phyloP scores from a whole-genome alignment of 2,888 invertebrate species.

The Drosophila meridionalis region DNA sequence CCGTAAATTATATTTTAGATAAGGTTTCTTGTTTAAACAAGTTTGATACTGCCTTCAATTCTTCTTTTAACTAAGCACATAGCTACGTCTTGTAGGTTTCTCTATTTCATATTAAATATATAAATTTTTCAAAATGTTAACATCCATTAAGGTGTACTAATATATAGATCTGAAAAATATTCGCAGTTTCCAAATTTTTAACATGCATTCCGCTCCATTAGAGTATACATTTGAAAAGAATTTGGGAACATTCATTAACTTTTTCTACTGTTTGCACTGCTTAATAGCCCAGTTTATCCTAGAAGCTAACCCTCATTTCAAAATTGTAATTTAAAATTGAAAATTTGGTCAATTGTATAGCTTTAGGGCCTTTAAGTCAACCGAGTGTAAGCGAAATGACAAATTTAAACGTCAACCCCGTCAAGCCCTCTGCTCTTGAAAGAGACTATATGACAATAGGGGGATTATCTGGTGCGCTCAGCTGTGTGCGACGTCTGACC shows the following conservation, averaged over 20 bases:
- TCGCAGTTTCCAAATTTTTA: no score
- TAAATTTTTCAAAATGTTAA: no score
- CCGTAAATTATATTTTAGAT: no score
- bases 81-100: no score
- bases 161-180: no score
- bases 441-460: conserved; percentile 32
- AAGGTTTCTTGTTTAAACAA: no score
- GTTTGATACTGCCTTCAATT: no score
- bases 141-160: no score
- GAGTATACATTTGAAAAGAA: neutral
- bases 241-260: conserved; percentile 6
- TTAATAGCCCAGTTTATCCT: neutral
- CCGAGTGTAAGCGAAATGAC: conserved; percentile 24
- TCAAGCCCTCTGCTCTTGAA: neutral
- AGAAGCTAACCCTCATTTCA: conserved; percentile 18
- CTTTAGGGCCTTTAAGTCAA: conserved; percentile 15
- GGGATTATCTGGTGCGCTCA: conserved; percentile 42
- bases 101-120: no score
- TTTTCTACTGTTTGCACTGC: conserved; percentile 2
- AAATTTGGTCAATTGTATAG: conserved; percentile 13
- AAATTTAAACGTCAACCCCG: conserved; percentile 29
- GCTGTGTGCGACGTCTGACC: conserved; percentile 45
- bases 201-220: no score
- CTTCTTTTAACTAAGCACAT: no score
- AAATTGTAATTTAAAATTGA: neutral